Conservation (phyloP, 1,140 invertebrate species). For the Orius laevigatus region DNA sequence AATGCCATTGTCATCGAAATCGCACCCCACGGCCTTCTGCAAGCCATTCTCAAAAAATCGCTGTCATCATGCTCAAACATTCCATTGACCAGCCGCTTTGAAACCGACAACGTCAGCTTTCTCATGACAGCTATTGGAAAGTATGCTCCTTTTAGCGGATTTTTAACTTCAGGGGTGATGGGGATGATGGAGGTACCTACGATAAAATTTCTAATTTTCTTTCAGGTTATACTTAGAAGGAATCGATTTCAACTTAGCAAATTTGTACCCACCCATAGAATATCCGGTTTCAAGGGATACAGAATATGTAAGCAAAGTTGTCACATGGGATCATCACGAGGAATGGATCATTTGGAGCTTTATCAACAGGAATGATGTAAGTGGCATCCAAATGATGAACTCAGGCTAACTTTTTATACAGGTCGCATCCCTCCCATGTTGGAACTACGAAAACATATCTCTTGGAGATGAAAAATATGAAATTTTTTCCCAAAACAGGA, state of each 20-base stretch:
- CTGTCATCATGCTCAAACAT: conserved; percentile 33
- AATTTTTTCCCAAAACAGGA: background rate
- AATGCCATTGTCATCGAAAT: conserved; percentile 43
- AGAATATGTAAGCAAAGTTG: conserved; percentile 47
- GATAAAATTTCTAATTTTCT: conserved; percentile 12
- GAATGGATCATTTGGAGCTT: conserved; percentile 17
- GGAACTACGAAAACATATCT: background rate
- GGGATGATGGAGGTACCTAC: too few relatives aligned
- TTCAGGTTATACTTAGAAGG: conserved; percentile 48
- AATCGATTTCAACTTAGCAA: conserved; percentile 37
- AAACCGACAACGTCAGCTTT: conserved; percentile 30
- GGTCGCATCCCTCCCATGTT: background rate
- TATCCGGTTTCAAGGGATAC: conserved; percentile 58
- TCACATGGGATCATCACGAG: conserved; percentile 54
- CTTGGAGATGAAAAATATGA: background rate
- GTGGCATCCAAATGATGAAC: too few relatives aligned
- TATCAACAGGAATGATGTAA: too few relatives aligned
- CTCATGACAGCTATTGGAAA: conserved; percentile 36
- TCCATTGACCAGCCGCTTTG: conserved; percentile 37
- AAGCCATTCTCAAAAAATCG: conserved; percentile 39
- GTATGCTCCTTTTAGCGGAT: conserved; percentile 25
- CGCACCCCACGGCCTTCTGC: conserved; percentile 39
- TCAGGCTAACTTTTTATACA: too few relatives aligned
- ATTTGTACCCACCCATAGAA: conserved; percentile 40
- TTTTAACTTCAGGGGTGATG: background rate